Evolutionary conservation across 2,797 vertebrate genomes (phyloP).

Genomic region (Onychomys torridus): DNA sequence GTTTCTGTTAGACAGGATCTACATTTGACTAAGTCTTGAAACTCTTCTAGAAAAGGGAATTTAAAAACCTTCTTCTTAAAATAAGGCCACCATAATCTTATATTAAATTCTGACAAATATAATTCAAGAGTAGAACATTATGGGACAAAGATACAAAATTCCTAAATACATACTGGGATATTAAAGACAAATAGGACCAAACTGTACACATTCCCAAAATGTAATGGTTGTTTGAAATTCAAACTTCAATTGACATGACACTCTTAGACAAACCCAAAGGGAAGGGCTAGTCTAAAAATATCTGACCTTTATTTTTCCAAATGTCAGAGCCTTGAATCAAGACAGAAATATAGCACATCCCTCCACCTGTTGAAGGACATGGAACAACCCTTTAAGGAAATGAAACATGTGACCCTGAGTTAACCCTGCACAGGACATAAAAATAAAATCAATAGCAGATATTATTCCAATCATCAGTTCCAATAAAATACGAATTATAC

Average conservation of each 20-base stretch:
- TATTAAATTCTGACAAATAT: neutral
- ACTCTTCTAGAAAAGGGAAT: neutral
- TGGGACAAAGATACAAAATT: neutral
- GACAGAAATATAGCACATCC: neutral
- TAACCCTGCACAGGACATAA: neutral
- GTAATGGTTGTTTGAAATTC: neutral
- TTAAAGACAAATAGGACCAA: neutral
- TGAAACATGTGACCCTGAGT: neutral
- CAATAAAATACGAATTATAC: neutral
- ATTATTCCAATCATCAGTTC: neutral
- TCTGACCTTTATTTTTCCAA: slow-evolving; percentile 32
- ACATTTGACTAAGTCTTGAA: neutral
- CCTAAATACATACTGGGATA: neutral
- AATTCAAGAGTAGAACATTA: neutral
- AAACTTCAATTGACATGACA: neutral
- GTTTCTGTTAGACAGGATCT: neutral
- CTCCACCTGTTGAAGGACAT: neutral
- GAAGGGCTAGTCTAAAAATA: neutral
- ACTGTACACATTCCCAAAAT: neutral
- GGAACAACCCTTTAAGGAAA: neutral
- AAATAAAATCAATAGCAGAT: neutral
- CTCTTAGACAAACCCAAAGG: neutral
- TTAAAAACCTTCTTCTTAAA: neutral
- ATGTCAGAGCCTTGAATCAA: neutral
- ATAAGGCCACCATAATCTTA: neutral